Evolutionary conservation across 2,113 vertebrate species (phyloP).

Genomic region (Proterorhinus semilunaris): DNA sequence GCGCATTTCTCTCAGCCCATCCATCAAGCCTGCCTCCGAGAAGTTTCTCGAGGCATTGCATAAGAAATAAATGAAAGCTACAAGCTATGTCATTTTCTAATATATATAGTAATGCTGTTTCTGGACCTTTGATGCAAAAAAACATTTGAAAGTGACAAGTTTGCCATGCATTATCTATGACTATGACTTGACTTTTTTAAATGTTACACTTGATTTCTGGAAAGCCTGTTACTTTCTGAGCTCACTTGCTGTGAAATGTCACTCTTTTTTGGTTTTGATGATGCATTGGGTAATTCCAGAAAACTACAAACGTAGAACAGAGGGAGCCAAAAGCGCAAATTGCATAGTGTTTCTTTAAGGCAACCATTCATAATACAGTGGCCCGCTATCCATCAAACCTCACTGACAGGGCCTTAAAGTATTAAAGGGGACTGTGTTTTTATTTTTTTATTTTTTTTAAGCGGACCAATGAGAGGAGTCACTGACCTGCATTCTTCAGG

Average conservation of each 20-base stretch:
- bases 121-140: no score
- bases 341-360: conserved; percentile 16
- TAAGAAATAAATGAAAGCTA: background rate
- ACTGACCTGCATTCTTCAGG: conserved; percentile 34
- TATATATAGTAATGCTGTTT: no score
- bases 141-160: no score
- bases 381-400: conserved; percentile 34
- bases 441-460: conserved; percentile 16
- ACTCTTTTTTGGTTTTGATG: background rate
- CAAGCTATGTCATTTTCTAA: background rate
- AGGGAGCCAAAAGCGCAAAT: background rate
- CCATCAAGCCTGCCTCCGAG: conserved; percentile 1
- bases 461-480: conserved; percentile 37
- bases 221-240: background rate
- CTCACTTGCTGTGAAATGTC: background rate
- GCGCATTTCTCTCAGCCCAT: conserved; percentile 4
- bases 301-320: background rate
- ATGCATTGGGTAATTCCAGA: no score
- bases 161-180: no score
- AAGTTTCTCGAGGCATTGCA: conserved; percentile 1
- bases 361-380: conserved; percentile 17
- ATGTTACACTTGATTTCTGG: background rate
- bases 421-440: conserved; percentile 11
- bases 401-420: conserved; percentile 33
- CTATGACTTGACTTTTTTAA: no score